Evolutionary conservation across 2,888 invertebrate species (phyloP).

Genomic region (Troides aeacus): DNA sequence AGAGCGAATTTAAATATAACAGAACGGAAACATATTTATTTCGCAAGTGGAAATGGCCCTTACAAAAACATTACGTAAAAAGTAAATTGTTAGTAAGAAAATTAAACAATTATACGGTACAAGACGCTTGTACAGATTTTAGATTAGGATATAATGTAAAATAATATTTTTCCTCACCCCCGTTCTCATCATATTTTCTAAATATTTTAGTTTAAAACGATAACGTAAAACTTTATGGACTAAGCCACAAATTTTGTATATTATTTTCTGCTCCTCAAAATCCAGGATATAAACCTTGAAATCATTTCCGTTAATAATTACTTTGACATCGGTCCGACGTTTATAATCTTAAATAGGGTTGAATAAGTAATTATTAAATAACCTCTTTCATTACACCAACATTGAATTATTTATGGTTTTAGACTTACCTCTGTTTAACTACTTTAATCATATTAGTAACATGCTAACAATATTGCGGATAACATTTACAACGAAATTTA

Average conservation of each 20-base stretch:
- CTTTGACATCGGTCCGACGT: conserved; percentile 3
- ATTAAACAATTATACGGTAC: too few relatives aligned
- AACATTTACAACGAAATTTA: too few relatives aligned
- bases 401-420: too few relatives aligned
- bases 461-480: neutral
- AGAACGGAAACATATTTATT: neutral
- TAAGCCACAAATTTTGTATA: neutral
- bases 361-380: conserved; percentile 9
- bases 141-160: too few relatives aligned
- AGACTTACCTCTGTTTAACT: neutral
- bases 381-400: neutral
- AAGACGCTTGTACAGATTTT: too few relatives aligned
- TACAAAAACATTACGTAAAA: neutral
- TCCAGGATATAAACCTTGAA: neutral
- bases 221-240: too few relatives aligned
- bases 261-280: neutral
- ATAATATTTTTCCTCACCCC: too few relatives aligned
- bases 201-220: too few relatives aligned
- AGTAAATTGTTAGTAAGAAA: too few relatives aligned
- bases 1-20: neutral
- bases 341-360: conserved; percentile 12
- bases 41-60: neutral
- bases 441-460: neutral
- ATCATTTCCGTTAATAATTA: conserved; percentile 11
- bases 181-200: too few relatives aligned